Conservation (phyloP, 2,888 invertebrate genomes). For the Hydraecia micacea region DNA sequence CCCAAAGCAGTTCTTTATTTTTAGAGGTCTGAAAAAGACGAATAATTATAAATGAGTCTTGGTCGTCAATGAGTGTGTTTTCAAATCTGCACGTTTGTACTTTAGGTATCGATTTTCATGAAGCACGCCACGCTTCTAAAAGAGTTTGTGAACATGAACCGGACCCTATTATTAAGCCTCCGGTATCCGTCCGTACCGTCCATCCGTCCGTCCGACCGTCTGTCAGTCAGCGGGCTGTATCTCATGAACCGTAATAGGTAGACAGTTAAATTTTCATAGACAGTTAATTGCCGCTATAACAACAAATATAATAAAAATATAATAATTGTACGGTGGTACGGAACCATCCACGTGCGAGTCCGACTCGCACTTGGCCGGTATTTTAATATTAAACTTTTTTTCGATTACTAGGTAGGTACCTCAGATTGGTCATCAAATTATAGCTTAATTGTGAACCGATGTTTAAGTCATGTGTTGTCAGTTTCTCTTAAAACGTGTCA, state of each 20-base stretch:
- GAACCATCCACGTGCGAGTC: background rate
- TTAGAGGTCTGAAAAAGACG: background rate
- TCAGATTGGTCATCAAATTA: background rate
- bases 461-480: background rate
- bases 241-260: background rate
- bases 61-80: background rate
- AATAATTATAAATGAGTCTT: background rate
- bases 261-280: background rate
- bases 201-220: background rate
- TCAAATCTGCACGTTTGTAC: background rate
- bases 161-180: background rate
- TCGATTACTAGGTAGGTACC: background rate
- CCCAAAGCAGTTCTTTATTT: background rate
- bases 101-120: background rate
- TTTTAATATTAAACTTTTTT: background rate
- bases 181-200: background rate
- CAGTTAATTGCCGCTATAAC: background rate
- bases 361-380: too few species aligned
- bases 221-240: background rate
- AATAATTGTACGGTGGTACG: background rate
- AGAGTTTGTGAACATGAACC: background rate
- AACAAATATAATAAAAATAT: background rate
- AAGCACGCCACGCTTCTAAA: background rate
- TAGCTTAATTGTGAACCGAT: background rate
- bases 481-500: background rate